These are phyloP conservation scores for Hemicordylus capensis DNA, from an alignment of 2,113 vertebrate species.

Conservation along the genomic window DNA sequence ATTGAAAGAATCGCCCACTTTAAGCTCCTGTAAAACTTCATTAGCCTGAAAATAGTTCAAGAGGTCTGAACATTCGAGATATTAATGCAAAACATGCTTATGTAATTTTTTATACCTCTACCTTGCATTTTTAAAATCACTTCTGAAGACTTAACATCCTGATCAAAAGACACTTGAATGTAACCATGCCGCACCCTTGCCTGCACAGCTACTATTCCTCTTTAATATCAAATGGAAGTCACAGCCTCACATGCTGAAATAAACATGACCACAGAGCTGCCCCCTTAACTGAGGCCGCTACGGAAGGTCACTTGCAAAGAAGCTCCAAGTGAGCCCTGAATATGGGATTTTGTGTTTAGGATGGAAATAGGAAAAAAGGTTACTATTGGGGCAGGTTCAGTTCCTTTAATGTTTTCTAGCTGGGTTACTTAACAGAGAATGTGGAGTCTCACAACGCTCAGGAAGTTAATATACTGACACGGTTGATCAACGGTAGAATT, in stretches of 20 bases:
- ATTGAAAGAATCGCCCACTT: background rate
- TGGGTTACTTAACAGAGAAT: background rate
- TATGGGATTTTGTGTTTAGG: background rate
- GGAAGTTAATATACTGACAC: background rate
- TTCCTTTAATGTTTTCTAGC: background rate
- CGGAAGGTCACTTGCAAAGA: background rate
- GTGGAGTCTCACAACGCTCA: fast-evolving
- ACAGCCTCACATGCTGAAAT: background rate
- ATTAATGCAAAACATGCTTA: background rate
- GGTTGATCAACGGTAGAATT: background rate
- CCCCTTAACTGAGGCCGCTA: background rate
- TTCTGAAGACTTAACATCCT: constrained; percentile 29
- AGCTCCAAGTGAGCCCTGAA: background rate
- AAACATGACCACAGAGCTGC: background rate
- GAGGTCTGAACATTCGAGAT: background rate
- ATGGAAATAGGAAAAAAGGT: background rate
- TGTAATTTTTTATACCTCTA: background rate
- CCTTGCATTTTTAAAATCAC: background rate
- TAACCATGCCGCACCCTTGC: background rate
- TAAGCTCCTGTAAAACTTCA: background rate
- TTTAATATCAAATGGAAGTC: background rate
- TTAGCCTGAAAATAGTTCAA: constrained; percentile 17
- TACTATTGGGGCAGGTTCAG: background rate
- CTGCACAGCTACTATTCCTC: background rate
- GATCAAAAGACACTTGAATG: background rate